Conservation (phyloP, 2,113 vertebrate species). For the Labeo rohita region DNA sequence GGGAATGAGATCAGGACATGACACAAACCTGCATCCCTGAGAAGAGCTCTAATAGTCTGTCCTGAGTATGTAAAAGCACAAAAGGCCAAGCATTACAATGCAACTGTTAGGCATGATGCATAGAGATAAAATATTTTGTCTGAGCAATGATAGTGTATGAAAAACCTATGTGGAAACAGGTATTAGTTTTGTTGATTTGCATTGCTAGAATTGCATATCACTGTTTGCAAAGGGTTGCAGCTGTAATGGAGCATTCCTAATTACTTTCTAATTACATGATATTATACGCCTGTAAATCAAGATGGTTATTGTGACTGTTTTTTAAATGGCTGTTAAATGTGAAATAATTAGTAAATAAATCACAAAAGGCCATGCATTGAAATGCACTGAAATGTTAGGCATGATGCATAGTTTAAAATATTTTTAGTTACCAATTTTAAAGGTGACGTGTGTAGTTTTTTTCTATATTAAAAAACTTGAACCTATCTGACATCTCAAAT, state of each 20-base stretch:
- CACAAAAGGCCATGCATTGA: neutral
- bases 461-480: no score
- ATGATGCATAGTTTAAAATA: neutral
- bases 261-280: neutral
- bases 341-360: slow-evolving; percentile 5
- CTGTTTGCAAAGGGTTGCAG: neutral
- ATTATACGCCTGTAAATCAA: neutral
- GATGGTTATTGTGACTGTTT: neutral
- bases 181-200: neutral
- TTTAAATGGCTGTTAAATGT: neutral
- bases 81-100: neutral
- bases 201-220: neutral
- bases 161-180: neutral
- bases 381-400: neutral
- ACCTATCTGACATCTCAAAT: no score
- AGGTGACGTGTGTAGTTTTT: neutral
- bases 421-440: neutral
- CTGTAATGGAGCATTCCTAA: neutral
- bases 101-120: neutral
- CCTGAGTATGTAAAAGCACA: neutral
- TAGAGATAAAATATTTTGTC: neutral
- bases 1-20: slow-evolving; percentile 16
- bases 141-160: neutral
- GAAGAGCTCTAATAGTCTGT: neutral
- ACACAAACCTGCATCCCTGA: neutral